Evolutionary conservation across 2,113 vertebrate species (phyloP).

Genomic region (Fulica atra): DNA sequence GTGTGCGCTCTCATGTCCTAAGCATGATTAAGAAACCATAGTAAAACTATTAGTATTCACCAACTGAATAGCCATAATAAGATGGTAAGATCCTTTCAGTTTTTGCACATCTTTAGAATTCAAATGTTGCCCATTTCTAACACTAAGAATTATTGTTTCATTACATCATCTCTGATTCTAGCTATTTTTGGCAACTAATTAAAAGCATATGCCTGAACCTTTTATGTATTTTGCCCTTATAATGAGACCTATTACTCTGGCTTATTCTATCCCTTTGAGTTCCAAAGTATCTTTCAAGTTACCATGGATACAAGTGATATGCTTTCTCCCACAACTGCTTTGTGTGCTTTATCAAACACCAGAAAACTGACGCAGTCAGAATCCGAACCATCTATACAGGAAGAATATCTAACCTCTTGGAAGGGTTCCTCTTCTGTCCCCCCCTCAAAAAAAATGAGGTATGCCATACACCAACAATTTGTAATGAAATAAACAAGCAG

Average conservation of each 20-base stretch:
- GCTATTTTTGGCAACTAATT: conserved; percentile 78
- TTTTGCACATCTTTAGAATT: conserved; percentile 33
- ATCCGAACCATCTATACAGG: conserved; percentile 52
- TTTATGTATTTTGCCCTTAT: conserved; percentile 79
- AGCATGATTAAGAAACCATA: conserved; percentile 56
- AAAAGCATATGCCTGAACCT: conserved; percentile 74
- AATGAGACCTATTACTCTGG: conserved; percentile 77
- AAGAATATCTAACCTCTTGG: conserved; percentile 35
- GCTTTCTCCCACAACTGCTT: conserved; percentile 74
- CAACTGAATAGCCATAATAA: background rate
- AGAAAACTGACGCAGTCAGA: conserved; percentile 71
- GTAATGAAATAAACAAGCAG: background rate
- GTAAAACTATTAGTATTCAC: conserved; percentile 42
- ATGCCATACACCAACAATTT: background rate
- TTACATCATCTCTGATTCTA: conserved; percentile 23
- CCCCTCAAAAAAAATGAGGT: background rate
- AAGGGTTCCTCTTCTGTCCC: background rate
- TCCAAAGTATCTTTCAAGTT: conserved; percentile 77
- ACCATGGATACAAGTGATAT: conserved; percentile 80
- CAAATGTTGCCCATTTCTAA: conserved; percentile 41
- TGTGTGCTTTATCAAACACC: conserved; percentile 75
- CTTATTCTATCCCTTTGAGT: conserved; percentile 74
- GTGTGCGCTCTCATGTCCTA: conserved; percentile 7
- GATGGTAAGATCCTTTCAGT: background rate
- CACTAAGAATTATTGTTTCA: conserved; percentile 34